Base-by-base conservation (phyloP, 1,140 invertebrate species). In the Druon quercuslanigerum region DNA sequence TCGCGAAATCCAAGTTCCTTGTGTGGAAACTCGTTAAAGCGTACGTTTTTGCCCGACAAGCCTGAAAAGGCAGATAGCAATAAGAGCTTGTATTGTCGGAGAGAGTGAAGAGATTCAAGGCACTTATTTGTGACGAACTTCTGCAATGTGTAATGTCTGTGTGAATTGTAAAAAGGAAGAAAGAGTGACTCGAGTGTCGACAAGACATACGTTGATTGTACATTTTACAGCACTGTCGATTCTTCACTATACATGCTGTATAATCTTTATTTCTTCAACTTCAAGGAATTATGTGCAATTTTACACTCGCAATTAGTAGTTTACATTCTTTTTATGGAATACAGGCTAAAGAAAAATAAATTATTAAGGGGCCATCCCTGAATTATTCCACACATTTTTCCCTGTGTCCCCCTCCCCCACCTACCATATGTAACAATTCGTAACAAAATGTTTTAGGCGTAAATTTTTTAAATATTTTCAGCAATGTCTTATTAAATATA, bases 21-120 rank as follows among this genome's bases (percentile, higher is more conserved):
- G 46, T 75, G 50, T 75, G 70, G 77, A 79, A 79, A 79, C 20
- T 79, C 73, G 54, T 72, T 40, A 72, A 54, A n/a, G 33, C 74
- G 60, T 66, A 40, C 74, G 60, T 66, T 66, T 66, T 66, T 66
- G 60, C 33, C 40, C 17, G n/a, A 51, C 19, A 56, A 75, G 52
- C 54, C 66, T 50, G 51, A 51, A 71, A 66, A 71, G 25, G 25
- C 33, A 19, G 74, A 71, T 20, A 71, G 60, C 33, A 66, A 66
- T 66, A 46, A 46, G 40, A 46, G 40, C 40, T 46, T 46, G 40
- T 46, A 46, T 11, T 46, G 40, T 46, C 40, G 40, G 60, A 66
- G 60, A 66, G 60, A 66, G 60, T 66, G 60, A 66, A 66, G 40
- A 46, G 60, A 40, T 66, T 66, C 60, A 46, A 66, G 60, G 20